Conservation (phyloP, 2,113 vertebrate species). For the Clupea harengus region DNA sequence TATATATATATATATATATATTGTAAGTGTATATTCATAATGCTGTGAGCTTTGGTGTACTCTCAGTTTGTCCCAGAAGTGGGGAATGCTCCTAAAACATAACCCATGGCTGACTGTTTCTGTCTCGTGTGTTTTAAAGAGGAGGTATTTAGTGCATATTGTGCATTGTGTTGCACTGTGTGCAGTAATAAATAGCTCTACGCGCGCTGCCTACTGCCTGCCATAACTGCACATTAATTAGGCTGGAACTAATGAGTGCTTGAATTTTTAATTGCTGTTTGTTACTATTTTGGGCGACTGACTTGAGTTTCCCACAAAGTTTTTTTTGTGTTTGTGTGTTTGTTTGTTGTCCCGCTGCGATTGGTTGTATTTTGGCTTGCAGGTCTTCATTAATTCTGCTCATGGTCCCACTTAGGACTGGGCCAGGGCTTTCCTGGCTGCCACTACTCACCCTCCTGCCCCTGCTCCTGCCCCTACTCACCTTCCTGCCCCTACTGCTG, state of each 20-base stretch:
- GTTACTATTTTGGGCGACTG: background rate
- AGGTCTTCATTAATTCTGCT: constrained; percentile 2
- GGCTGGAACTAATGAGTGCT: background rate
- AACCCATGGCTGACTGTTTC: no score
- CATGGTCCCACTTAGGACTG: no score
- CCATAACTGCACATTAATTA: background rate
- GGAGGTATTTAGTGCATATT: background rate
- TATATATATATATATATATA: background rate
- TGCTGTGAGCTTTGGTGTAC: background rate
- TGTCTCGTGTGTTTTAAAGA: background rate
- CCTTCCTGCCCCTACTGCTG: no score
- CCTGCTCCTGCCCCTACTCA: no score
- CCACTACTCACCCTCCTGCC: no score
- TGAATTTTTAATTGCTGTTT: constrained; percentile 17
- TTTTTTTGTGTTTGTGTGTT: constrained; percentile 12
- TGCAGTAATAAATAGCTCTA: background rate
- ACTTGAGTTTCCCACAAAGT: background rate
- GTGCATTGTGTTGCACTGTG: background rate
- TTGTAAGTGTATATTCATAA: background rate
- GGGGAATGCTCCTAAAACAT: background rate
- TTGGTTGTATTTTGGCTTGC: background rate
- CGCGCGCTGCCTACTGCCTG: background rate
- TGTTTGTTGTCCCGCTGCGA: background rate
- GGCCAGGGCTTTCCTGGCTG: no score
- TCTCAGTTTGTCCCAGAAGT: background rate